Evolutionary conservation across 2,797 vertebrate species (phyloP), one percentile per base, ranked within the genome.

Genomic region (Gallirallus australis): DNA sequence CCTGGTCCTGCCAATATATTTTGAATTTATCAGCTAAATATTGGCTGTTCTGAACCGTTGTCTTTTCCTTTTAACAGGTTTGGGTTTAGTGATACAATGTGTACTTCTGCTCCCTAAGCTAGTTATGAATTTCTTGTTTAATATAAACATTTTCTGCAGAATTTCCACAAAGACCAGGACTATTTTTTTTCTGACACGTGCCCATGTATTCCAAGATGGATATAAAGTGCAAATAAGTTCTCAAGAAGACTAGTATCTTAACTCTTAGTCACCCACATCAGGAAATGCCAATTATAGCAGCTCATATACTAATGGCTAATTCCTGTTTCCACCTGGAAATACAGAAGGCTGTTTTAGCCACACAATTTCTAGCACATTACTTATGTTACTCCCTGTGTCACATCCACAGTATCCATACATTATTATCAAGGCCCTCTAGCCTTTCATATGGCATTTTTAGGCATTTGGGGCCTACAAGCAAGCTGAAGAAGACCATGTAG

Each of bases 221-320:
- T 71, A 50, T 61, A 7, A 84, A 85, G 18, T n/a, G 25, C 53
- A 48, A 57, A 33, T 18, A 82, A 75, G 20, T 76, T 78, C 33
- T 53, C 47, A 54, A 71, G 45, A 48, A 85, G 80, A n/a, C 12
- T 8, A 61, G 7, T 19, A 70, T 60, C 40, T 66, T 0, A 0
- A 64, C 60, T 73, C 48, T 66, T 57, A 68, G 52, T 73, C 82
- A 91, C 6, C 39, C 12, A 33, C 16, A 18, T 28, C 91, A 96
- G 90, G 94, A 96, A 96, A 92, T 94, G 48, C 85, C 88, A 94
- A 23, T 35, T 90, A 56, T 0, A 66, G 48, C 20, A 82, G 59
- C 35, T 96, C 80, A 94, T 27, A 23, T 14, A 88, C 18, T 82
- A 83, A 94, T 50, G 31, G n/a, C 11, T 75, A 57, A 83, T 80